These are phyloP conservation scores for Scomberomorus guttatus DNA, from an alignment of 2,797 vertebrate genomes.

Conservation along the genomic window DNA sequence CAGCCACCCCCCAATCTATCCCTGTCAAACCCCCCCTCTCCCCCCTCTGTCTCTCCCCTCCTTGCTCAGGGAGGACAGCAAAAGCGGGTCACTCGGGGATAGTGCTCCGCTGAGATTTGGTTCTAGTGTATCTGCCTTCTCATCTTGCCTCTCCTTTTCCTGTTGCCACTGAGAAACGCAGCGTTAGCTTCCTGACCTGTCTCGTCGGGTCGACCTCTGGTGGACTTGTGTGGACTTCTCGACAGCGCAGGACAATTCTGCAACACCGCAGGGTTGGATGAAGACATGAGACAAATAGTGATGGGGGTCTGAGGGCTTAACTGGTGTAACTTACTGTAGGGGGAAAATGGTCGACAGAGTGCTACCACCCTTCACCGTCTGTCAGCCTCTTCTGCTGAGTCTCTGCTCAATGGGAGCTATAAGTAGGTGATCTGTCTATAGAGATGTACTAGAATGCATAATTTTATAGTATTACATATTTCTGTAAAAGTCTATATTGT, in stretches of 20 bases:
- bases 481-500: slow-evolving; percentile 1
- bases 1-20: not conserved
- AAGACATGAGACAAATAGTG: slow-evolving; percentile 24
- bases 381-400: slow-evolving; percentile 71
- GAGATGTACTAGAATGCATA: slow-evolving; percentile 15
- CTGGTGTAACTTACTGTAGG: slow-evolving; percentile 21
- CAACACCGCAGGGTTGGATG: slow-evolving; percentile 18
- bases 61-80: slow-evolving; percentile 24
- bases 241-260: not conserved
- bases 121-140: slow-evolving; percentile 65
- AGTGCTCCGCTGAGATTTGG: slow-evolving; percentile 44
- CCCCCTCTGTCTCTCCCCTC: slow-evolving; percentile 10
- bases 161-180: slow-evolving; percentile 46
- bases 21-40: slow-evolving; percentile 10
- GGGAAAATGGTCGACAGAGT: slow-evolving; percentile 63
- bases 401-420: slow-evolving; percentile 70
- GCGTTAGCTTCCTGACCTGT: slow-evolving; percentile 44
- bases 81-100: slow-evolving; percentile 69
- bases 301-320: slow-evolving; percentile 33
- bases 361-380: slow-evolving; percentile 55
- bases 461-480: not conserved
- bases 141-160: slow-evolving; percentile 65
- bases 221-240: slow-evolving; percentile 36
- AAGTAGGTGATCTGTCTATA: slow-evolving; percentile 68
- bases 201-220: slow-evolving; percentile 37